phyloP scores from a whole-genome alignment of 2,797 vertebrate genomes.

The Huso huso region DNA sequence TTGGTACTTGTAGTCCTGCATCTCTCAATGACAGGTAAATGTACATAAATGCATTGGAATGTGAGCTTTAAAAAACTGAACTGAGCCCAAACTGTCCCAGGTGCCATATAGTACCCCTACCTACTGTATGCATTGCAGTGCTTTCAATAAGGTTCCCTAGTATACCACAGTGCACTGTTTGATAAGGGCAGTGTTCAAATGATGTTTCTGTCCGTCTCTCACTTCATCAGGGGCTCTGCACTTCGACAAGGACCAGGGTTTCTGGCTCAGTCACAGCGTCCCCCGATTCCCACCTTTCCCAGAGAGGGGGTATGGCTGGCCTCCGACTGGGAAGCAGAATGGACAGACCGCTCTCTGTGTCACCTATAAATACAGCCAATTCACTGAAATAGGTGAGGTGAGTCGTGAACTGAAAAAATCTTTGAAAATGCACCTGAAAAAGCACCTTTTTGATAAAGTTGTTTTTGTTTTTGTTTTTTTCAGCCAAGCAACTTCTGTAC shows the following conservation, averaged over 20 bases:
- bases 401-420: neutral
- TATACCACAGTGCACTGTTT: slow-evolving; percentile 10
- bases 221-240: slow-evolving; percentile 66
- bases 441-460: neutral
- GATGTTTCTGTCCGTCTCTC: slow-evolving; percentile 22
- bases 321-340: slow-evolving; percentile 59
- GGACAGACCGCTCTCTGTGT: slow-evolving; percentile 78
- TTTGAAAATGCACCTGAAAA: neutral
- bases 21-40: no score
- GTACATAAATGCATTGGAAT: no score
- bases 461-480: slow-evolving; percentile 28
- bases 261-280: slow-evolving; percentile 84
- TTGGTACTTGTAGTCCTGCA: no score
- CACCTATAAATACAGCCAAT: slow-evolving; percentile 73
- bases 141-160: slow-evolving; percentile 15
- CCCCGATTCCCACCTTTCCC: slow-evolving; percentile 77
- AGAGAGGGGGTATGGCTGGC: slow-evolving; percentile 73
- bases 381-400: slow-evolving; percentile 67
- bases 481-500: slow-evolving; percentile 73
- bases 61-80: no score
- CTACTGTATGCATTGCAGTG: no score
- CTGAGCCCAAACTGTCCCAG: no score
- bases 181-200: slow-evolving; percentile 30
- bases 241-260: slow-evolving; percentile 75
- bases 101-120: no score